These are phyloP conservation scores for Bombycilla garrulus DNA, from an alignment of 2,113 vertebrate genomes.

Conservation along the genomic window DNA sequence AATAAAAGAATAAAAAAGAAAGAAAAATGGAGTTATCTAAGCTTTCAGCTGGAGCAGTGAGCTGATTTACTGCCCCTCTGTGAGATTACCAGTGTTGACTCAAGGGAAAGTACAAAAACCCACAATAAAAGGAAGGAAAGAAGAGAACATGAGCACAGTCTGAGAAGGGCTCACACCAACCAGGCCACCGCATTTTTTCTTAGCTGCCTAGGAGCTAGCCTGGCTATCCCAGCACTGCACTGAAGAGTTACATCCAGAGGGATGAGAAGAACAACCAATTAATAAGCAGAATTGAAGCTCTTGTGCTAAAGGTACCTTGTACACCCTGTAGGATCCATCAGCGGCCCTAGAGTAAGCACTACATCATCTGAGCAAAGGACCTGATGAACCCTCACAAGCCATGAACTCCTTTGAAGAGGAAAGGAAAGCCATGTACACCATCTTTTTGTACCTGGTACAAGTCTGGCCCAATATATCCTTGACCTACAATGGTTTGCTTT, in stretches of 20 bases:
- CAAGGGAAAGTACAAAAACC: neutral
- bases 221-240: neutral
- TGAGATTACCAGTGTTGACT: neutral
- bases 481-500: neutral
- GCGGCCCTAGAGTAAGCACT: neutral
- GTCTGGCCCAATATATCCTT: neutral
- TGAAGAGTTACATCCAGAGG: neutral
- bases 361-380: neutral
- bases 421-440: neutral
- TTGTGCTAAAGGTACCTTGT: neutral
- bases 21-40: neutral
- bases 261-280: neutral
- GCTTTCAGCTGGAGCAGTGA: neutral
- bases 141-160: neutral
- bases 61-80: neutral
- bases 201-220: neutral
- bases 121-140: neutral
- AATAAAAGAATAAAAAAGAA: neutral
- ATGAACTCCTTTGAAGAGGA: neutral
- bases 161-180: neutral
- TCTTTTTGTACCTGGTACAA: neutral
- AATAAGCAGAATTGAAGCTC: neutral
- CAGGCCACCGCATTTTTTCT: neutral
- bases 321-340: neutral
- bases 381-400: neutral